Evolutionary conservation across 2,888 invertebrate species (phyloP).

Genomic region (Lasiommata megera): DNA sequence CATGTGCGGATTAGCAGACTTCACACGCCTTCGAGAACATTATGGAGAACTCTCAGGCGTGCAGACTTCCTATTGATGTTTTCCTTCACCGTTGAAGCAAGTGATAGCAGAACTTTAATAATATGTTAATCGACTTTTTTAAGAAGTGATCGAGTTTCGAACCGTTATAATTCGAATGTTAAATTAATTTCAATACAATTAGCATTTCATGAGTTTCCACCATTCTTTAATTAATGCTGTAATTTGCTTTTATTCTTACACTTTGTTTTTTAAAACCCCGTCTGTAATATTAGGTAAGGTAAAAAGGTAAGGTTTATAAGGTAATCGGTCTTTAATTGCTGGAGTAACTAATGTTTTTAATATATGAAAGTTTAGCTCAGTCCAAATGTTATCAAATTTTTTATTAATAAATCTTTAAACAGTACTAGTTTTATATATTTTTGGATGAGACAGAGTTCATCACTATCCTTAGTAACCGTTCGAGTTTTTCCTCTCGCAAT

Average conservation of each 20-base stretch:
- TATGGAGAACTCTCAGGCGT: too few species aligned
- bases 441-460: too few species aligned
- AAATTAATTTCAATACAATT: slow-evolving; percentile 5
- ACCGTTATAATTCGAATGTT: slow-evolving; percentile 5
- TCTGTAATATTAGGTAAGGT: background rate
- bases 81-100: too few species aligned
- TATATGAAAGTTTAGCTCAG: background rate
- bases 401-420: too few species aligned
- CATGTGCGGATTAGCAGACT: too few species aligned
- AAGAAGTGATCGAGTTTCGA: slow-evolving; percentile 3
- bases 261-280: background rate
- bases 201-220: slow-evolving; percentile 1
- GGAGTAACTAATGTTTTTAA: background rate
- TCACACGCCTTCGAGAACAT: too few species aligned
- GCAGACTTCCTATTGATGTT: too few species aligned
- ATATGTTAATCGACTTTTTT: background rate
- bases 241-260: slow-evolving; percentile 5
- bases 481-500: background rate
- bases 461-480: too few species aligned
- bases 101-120: too few species aligned
- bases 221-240: slow-evolving; percentile 1
- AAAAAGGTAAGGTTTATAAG: too few species aligned
- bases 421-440: too few species aligned
- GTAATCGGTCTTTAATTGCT: too few species aligned
- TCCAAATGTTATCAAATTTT: background rate